Base-by-base conservation (phyloP, 2,113 vertebrate species). In the Xiphophorus couchianus region DNA sequence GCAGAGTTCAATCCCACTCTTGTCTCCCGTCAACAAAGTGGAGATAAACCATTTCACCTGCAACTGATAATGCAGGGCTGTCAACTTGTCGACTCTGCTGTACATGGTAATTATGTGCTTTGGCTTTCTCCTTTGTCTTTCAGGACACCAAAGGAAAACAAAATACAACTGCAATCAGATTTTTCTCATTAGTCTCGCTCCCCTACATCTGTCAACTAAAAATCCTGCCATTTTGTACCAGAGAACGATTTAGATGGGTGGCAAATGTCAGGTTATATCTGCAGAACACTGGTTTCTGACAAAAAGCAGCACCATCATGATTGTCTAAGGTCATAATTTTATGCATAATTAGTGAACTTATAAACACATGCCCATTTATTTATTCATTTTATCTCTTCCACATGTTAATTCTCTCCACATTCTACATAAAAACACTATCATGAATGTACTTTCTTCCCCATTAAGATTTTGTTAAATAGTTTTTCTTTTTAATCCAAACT, bases 11-110 rank as follows among this genome's bases (percentile, higher is more conserved):
- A 35, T 75, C 65, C 72, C 51, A 28, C 68, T 62, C 76, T 73
- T 75, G 66, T 78, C 62, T 79, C 39, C 72, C 64, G 84, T 82
- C 83, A 85, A 28, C 64, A 62, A 81, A 73, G 73, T 83, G 76
- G 84, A 92, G 82, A 88, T 90, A 91, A 93, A 90, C 87, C 80
- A 85, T 90, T 89, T 87, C 88, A 89, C 85, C 87, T 85, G 78
- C 44, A n/a, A 84, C 82, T 85, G 81, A 83, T 90, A 91, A 92
- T 86, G 62, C 22, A 31, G 3, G 71, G 83, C 76, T 92, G 92
- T 92, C 92, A 90, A 83, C 69, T 62, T 83, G 81, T 82, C 87
- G 85, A 71, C 76, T 13, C 42, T 76, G 73, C 82, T 70, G 82
- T 80, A 89, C 83, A 80, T 79, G 80, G 81, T 88, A 90, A 92